Conservation (phyloP, 2,797 vertebrate genomes). For the Sebastiscus tertius region DNA sequence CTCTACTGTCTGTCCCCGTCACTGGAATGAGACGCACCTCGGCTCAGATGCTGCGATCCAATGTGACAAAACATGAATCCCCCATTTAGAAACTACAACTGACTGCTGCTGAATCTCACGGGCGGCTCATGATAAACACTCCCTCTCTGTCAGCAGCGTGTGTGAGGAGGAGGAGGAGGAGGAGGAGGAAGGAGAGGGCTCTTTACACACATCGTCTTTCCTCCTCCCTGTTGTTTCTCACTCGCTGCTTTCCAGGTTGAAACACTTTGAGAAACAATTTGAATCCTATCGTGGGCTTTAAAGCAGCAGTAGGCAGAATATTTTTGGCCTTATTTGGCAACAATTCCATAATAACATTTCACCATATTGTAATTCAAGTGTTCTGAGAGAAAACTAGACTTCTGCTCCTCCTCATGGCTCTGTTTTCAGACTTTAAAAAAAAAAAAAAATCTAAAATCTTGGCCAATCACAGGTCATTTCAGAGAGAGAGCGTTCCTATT, state of each 20-base stretch:
- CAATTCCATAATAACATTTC: too few relatives aligned
- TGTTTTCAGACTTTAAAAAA: too few relatives aligned
- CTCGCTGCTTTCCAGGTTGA: slow-evolving; percentile 10
- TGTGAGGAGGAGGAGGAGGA: neutral
- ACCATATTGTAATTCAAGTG: too few relatives aligned
- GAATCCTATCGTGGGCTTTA: neutral
- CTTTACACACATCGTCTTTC: slow-evolving; percentile 27
- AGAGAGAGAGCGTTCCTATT: too few relatives aligned
- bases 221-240: slow-evolving; percentile 39
- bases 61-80: slow-evolving; percentile 41
- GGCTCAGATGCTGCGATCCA: slow-evolving; percentile 42
- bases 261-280: neutral
- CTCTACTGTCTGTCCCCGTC: slow-evolving; percentile 19
- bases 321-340: too few relatives aligned
- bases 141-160: slow-evolving; percentile 32
- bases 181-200: slow-evolving; percentile 10
- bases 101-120: slow-evolving; percentile 8
- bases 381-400: too few relatives aligned
- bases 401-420: too few relatives aligned
- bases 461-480: too few relatives aligned
- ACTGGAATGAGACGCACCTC: slow-evolving; percentile 6
- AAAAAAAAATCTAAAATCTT: too few relatives aligned
- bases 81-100: slow-evolving; percentile 53
- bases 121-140: slow-evolving; percentile 23
- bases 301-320: too few relatives aligned